Base-by-base conservation (phyloP, 1,140 invertebrate species). In the Apis laboriosa region DNA sequence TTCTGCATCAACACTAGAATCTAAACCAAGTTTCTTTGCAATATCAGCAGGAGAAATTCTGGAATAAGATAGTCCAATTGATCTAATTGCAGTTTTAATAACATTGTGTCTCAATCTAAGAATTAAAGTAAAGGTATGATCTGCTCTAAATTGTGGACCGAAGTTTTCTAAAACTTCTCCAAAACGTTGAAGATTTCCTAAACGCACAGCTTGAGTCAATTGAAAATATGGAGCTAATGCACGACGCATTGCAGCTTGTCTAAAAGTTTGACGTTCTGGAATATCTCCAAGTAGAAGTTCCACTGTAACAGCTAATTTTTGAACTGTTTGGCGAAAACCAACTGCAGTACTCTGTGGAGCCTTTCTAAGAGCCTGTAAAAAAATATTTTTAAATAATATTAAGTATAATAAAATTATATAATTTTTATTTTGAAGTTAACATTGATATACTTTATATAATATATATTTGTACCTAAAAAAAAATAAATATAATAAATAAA, bases 261-360 rank as follows among this genome's bases (percentile, higher is more conserved):
- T 96, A 90, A 98, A 98, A 66, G 97, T 97, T 88, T 97, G 97
- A 63, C 97, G 95, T 89, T 99, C 99, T 4, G 99, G 99, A 86
- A 99, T 99, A 92, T 99, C 99, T 83, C 99, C 99, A 67, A 99
- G 94, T 1, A 99, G 94, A 49, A 99, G 94, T 93, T 99, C 98
- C 1, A 99, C 99, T 19, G 99, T 98, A 60, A 99, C 98, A 0
- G 98, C 97, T 80, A 99, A 94, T 91, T 99, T 99, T 91, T 99
- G 98, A 1, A 99, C 98, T 21, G 98, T 99, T 94, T 99, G 99
- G 83, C 99, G 97, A 92, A 99, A 99, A n/a, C 99, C 99, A 84
- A 99, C 96, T 53, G 99, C 99, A 61, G 98, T 97, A 85, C 97
- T 97, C 93, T 99, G 98, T 0, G 99, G 99, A 12, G 99, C 98